These are phyloP conservation scores for Pungitius pungitius DNA, from an alignment of 2,113 vertebrate genomes.

Conservation along the genomic window DNA sequence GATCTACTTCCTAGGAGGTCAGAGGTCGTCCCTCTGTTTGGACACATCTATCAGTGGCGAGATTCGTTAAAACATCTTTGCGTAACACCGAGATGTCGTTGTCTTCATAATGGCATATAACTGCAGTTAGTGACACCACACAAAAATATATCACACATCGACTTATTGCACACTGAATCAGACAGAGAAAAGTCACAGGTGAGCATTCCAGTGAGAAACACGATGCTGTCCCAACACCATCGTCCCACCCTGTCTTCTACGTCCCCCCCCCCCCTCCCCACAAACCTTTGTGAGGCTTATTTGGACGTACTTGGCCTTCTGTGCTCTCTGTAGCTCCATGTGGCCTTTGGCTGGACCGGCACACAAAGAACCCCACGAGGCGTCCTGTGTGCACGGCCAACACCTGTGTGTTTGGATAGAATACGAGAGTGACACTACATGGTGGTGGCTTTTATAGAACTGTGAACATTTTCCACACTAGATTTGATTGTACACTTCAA, in stretches of 20 bases:
- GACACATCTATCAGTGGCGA: conserved; percentile 43
- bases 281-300: conserved; percentile 72
- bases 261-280: conserved; percentile 46
- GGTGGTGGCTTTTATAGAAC: conserved; percentile 42
- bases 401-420: conserved; percentile 24
- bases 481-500: conserved; percentile 73
- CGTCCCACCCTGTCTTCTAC: conserved; percentile 13
- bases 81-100: conserved; percentile 51
- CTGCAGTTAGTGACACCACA: conserved; percentile 76
- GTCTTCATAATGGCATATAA: conserved; percentile 62
- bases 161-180: conserved; percentile 81
- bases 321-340: conserved; percentile 38
- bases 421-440: conserved; percentile 59
- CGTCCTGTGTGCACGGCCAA: conserved; percentile 48
- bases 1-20: conserved; percentile 47
- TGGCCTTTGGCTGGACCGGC: conserved; percentile 16
- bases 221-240: conserved; percentile 13
- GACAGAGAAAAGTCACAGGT: conserved; percentile 71
- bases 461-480: conserved; percentile 60
- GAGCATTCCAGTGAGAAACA: conserved; percentile 77
- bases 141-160: conserved; percentile 80
- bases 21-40: conserved; percentile 41
- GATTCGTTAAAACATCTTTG: conserved; percentile 25
- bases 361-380: too few species aligned
- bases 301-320: conserved; percentile 43